These are phyloP conservation scores for Dorcus parallelipipedus DNA, from an alignment of 2,888 invertebrate species.

Conservation along the genomic window DNA sequence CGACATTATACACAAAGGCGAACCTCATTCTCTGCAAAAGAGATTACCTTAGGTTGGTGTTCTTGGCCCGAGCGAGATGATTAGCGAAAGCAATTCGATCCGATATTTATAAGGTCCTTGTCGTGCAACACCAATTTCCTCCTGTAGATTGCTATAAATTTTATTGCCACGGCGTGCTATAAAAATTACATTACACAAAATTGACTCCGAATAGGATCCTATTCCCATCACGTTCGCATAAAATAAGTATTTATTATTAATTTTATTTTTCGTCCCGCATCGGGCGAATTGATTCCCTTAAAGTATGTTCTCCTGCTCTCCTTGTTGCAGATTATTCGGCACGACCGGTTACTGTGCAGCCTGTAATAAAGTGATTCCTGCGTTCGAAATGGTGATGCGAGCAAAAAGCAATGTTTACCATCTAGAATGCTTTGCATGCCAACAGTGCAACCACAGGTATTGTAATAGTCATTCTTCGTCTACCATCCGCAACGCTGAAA, in stretches of 20 bases:
- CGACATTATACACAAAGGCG: conserved; percentile 85
- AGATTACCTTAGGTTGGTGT: conserved; percentile 80
- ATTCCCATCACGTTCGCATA: conserved; percentile 28
- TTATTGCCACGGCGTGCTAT: conserved; percentile 43
- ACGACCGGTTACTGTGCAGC: conserved; percentile 88
- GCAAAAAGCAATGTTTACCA: conserved; percentile 90
- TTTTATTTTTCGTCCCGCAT: conserved; percentile 7
- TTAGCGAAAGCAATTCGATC: conserved; percentile 34
- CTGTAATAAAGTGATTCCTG: conserved; percentile 89
- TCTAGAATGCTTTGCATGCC: conserved; percentile 91
- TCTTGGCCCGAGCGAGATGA: conserved; percentile 27
- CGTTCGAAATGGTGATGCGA: conserved; percentile 95
- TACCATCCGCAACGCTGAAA: conserved; percentile 19
- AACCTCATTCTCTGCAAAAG: conserved; percentile 88
- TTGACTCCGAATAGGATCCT: conserved; percentile 40
- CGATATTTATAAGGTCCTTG: conserved; percentile 42
- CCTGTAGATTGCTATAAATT: conserved; percentile 45
- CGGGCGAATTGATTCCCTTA: conserved; percentile 1
- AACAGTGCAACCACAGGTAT: conserved; percentile 92
- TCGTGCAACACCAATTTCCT: conserved; percentile 37
- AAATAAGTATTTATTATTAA: conserved; percentile 23
- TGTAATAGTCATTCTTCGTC: conserved; percentile 23
- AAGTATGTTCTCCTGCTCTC: background rate
- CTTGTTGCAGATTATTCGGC: conserved; percentile 72
- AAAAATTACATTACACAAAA: conserved; percentile 47